Conservation (phyloP, 2,113 vertebrate species). For the Mormyrus iriodes region DNA sequence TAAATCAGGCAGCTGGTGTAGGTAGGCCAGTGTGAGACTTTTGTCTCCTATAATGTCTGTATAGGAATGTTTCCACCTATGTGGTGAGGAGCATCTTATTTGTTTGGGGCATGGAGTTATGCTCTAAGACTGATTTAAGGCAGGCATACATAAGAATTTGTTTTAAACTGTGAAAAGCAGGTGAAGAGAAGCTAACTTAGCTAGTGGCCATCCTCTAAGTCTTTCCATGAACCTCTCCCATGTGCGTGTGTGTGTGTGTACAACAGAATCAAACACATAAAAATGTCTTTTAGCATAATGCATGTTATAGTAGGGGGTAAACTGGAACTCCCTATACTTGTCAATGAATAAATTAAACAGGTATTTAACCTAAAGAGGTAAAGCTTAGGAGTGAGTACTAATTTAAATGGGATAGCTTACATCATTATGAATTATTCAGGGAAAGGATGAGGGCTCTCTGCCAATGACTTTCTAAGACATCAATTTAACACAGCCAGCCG, state of each 20-base stretch:
- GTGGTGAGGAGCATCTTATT: neutral
- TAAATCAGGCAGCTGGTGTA: neutral
- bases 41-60: neutral
- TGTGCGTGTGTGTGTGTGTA: neutral
- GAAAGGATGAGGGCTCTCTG: neutral
- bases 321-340: neutral
- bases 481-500: neutral
- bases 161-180: neutral
- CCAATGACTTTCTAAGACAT: neutral
- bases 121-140: neutral
- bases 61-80: neutral
- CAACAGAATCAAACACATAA: neutral
- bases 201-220: neutral
- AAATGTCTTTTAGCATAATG: neutral
- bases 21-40: neutral
- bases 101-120: neutral
- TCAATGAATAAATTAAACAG: neutral
- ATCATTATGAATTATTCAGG: neutral
- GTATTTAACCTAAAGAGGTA: neutral
- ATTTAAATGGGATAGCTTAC: neutral
- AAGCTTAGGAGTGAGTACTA: neutral
- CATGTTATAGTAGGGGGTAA: neutral
- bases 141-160: neutral
- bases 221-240: neutral
- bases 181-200: neutral